Evolutionary conservation across 2,888 invertebrate genomes (phyloP).

Genomic region (Pseudococcus jackbeardsleyi): DNA sequence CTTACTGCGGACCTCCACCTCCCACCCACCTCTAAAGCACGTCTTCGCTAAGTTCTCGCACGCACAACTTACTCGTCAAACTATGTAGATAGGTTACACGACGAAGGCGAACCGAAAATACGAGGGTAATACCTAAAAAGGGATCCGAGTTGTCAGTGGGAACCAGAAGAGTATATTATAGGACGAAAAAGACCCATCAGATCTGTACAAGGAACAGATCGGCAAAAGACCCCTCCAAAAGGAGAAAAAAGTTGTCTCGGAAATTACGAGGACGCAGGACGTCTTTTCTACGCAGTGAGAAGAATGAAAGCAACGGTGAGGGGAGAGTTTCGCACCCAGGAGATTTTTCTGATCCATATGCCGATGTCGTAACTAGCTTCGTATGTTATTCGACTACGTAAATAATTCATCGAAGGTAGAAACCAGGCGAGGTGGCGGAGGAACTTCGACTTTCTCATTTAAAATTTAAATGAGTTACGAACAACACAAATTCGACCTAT

Average conservation of each 20-base stretch:
- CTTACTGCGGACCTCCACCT: neutral
- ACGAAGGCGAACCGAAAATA: too few relatives aligned
- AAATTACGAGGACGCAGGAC: neutral
- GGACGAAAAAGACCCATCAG: too few relatives aligned
- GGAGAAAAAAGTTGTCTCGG: conserved; percentile 8
- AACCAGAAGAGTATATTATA: too few relatives aligned
- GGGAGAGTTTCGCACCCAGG: conserved; percentile 4
- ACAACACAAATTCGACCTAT: conserved; percentile 21
- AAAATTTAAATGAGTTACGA: conserved; percentile 51
- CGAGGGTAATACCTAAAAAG: neutral
- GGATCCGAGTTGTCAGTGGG: neutral
- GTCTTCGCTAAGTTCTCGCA: too few relatives aligned
- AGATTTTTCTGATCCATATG: conserved; percentile 47
- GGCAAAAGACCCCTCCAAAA: neutral
- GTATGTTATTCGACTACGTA: conserved; percentile 40
- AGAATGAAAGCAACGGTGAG: neutral
- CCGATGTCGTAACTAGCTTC: conserved; percentile 48
- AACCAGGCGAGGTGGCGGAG: neutral
- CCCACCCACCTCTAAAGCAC: too few relatives aligned
- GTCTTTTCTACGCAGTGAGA: neutral
- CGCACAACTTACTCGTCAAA: too few relatives aligned
- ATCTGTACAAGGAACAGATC: too few relatives aligned
- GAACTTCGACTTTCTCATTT: conserved; percentile 29
- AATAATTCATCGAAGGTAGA: conserved; percentile 35
- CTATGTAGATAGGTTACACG: too few relatives aligned